Conservation (phyloP, 1,140 invertebrate genomes). For the Ceratosolen fusciceps region DNA sequence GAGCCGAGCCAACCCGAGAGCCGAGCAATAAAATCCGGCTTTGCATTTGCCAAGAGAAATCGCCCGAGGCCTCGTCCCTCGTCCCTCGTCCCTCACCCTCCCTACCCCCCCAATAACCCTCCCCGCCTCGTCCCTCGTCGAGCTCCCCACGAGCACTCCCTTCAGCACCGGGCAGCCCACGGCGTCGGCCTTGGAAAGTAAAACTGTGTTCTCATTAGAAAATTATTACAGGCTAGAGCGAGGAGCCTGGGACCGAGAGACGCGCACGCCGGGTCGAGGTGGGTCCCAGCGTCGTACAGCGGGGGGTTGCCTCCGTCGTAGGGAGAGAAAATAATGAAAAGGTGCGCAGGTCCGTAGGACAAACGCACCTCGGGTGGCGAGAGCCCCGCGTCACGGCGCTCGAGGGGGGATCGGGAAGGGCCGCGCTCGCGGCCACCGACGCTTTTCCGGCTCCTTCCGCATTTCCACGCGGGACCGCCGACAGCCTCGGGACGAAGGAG, state of each 20-base stretch:
- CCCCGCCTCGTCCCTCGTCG: no score
- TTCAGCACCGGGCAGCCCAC: not conserved
- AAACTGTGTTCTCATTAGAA: not conserved
- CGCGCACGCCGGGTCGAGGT: not conserved
- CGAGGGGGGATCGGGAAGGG: no score
- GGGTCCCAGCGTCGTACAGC: not conserved
- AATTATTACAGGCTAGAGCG: not conserved
- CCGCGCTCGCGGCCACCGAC: slow-evolving; percentile 4
- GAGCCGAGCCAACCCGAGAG: not conserved
- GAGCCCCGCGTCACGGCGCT: not conserved
- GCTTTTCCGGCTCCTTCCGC: slow-evolving; percentile 17
- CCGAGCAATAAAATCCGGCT: not conserved
- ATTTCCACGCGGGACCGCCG: slow-evolving; percentile 5
- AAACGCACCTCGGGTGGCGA: not conserved
- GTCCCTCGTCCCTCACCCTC: no score
- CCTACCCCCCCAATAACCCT: no score
- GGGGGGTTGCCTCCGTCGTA: not conserved
- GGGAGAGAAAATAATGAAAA: not conserved
- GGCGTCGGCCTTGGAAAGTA: not conserved
- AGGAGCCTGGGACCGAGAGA: not conserved
- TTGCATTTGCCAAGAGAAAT: not conserved
- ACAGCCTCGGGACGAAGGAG: not conserved
- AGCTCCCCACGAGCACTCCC: no score
- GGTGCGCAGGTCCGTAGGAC: not conserved
- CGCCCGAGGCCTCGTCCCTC: not conserved